Conservation (phyloP, 2,797 vertebrate species). For the Gadopsis bispinosus region DNA sequence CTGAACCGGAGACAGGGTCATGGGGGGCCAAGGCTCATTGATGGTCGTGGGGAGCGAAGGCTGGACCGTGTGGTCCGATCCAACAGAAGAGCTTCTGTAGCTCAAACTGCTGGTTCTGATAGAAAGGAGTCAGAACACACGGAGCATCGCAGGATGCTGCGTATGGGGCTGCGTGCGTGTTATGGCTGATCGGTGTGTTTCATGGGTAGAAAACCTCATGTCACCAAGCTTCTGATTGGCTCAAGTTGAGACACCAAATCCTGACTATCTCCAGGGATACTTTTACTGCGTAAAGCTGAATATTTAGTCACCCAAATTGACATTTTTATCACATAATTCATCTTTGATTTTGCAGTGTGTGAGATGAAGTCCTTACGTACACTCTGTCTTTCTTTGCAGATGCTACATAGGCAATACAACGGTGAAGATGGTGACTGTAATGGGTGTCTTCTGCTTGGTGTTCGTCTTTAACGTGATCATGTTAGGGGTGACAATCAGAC, state of each 20-base stretch:
- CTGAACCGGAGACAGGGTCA: too few relatives aligned
- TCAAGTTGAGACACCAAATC: not conserved
- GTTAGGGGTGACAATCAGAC: constrained; percentile 78
- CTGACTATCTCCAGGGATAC: too few relatives aligned
- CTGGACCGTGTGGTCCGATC: too few relatives aligned
- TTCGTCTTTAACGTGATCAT: constrained; percentile 86
- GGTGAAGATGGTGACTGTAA: constrained; percentile 78
- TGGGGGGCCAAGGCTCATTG: too few relatives aligned
- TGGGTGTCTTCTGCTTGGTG: constrained; percentile 84
- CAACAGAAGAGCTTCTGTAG: too few relatives aligned
- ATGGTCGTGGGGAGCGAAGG: too few relatives aligned
- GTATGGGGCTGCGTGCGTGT: too few relatives aligned
- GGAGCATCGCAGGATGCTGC: too few relatives aligned
- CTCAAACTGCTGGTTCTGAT: too few relatives aligned
- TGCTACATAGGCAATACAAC: constrained; percentile 62
- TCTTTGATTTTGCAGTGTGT: not conserved
- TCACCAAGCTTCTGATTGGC: not conserved
- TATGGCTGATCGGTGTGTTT: too few relatives aligned
- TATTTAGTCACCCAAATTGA: not conserved
- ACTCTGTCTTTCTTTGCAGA: constrained; percentile 35
- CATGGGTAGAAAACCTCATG: not conserved
- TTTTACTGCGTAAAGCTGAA: not conserved
- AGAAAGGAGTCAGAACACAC: too few relatives aligned
- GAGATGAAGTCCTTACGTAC: not conserved
- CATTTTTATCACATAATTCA: not conserved